A percentile compares a stretch with the other conserved stretches of the same genome.
phyloP scores from a whole-genome alignment of 2,888 invertebrate genomes.

The Anticlea derivata region DNA sequence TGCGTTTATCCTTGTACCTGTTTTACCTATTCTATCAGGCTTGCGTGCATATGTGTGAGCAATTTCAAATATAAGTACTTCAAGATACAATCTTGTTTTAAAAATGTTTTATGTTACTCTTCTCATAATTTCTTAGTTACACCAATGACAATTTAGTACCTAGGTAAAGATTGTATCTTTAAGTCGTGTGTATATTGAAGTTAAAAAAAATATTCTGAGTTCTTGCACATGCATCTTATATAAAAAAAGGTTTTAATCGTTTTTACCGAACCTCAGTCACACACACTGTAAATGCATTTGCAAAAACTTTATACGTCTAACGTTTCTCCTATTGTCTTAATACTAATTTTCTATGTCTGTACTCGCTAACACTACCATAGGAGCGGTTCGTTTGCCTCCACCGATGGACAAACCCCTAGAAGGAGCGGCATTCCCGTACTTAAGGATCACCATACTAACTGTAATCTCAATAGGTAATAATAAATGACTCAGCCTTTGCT shows the following conservation, averaged over 20 bases:
- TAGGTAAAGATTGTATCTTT: constrained; percentile 19
- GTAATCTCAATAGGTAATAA: constrained; percentile 77
- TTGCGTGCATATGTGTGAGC: constrained; percentile 30
- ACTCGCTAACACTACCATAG: constrained; percentile 77
- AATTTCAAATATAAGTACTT: constrained; percentile 16
- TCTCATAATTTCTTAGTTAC: not conserved
- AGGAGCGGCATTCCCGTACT: constrained; percentile 79
- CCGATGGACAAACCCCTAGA: constrained; percentile 78
- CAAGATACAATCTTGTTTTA: constrained; percentile 21
- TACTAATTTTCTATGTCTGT: constrained; percentile 73
- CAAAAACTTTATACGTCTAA: constrained; percentile 48
- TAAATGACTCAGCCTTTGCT: constrained; percentile 34
- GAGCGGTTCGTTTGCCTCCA: constrained; percentile 80
- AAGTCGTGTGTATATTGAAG: not conserved
- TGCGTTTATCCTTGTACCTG: constrained; percentile 18
- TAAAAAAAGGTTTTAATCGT: not conserved
- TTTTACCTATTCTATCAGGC: constrained; percentile 15
- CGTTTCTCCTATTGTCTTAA: constrained; percentile 56
- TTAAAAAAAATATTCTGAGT: constrained; percentile 4
- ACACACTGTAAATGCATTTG: constrained; percentile 47
- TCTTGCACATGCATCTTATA: constrained; percentile 28
- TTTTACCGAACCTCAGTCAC: not conserved
- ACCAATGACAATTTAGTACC: too few species aligned
- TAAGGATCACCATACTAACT: constrained; percentile 80
- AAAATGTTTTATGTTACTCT: not conserved